Base-by-base conservation (phyloP, 2,113 vertebrate genomes). In the Apus apus region DNA sequence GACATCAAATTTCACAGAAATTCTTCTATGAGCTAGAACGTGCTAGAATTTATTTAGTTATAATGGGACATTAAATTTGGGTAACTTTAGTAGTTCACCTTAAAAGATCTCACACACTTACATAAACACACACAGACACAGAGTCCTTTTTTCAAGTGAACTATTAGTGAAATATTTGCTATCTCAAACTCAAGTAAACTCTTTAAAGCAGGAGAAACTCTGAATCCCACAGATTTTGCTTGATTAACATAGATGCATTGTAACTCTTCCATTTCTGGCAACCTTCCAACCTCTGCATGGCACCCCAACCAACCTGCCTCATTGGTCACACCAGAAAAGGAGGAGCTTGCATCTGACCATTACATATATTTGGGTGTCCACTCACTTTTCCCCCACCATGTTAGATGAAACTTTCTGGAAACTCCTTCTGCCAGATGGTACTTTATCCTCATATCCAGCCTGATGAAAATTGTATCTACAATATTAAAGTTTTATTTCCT, bases 401-500 rank as follows among this genome's bases (percentile, higher is more conserved):
- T 48, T 10, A 46, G 4, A 88, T 20, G 16, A 91, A 76, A 36
- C 30, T 70, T 43, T 43, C 14, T 66, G 23, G 50, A 73, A 79
- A 70, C 16, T 53, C 64, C 5, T 88, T 48, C 54, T 95, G 60
- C n/a, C 43, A 70, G 80, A 83, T 13, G 6, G 15, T 61, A 73
- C 74, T 89, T 88, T 90, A 86, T 65, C 27, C 40, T 93, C 54
- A 40, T 60, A 88, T 2, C 11, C 36, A 90, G 50, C 30, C 75
- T 80, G 51, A 70, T 83, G 85, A 94, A 94, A 93, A 80, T 54
- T 48, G 4, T 58, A 87, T 80, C 58, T 86, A 85, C 54, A 92
- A 70, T 54, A 90, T 68, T 66, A 50, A 96, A 95, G 50, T 73
- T 94, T 90, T 80, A 77, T 70, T 92, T 89, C 15, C 43, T 93